phyloP scores from a whole-genome alignment of 2,888 invertebrate genomes.

The Emmelina monodactyla region DNA sequence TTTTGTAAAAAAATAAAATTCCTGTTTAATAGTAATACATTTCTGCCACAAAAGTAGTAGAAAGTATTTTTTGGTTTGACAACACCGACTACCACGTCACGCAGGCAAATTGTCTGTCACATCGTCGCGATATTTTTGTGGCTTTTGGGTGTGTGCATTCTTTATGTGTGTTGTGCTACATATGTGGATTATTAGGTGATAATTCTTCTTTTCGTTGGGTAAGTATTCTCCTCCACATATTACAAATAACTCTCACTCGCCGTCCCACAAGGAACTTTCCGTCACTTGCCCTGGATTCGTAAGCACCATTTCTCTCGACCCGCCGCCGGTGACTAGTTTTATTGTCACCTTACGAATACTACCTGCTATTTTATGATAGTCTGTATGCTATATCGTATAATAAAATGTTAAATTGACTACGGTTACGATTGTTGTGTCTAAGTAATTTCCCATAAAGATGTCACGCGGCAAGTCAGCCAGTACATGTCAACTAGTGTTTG shows the following conservation, averaged over 20 bases:
- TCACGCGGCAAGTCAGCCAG: slow-evolving; percentile 25
- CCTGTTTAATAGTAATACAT: no score
- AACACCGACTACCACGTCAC: slow-evolving; percentile 62
- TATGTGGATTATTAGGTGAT: slow-evolving; percentile 67
- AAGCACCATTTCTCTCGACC: slow-evolving; percentile 27
- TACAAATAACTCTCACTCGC: slow-evolving; percentile 7
- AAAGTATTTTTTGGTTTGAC: no score
- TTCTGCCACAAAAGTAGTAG: no score
- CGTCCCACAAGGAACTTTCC: slow-evolving; percentile 16
- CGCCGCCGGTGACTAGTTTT: slow-evolving; percentile 46
- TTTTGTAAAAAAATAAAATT: no score
- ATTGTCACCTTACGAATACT: slow-evolving; percentile 24
- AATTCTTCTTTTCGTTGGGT: slow-evolving; percentile 55
- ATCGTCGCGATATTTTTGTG: slow-evolving; percentile 66
- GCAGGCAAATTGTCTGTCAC: slow-evolving; percentile 54
- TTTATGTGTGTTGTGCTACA: slow-evolving; percentile 65
- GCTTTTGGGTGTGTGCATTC: slow-evolving; percentile 66
- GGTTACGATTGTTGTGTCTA: no score
- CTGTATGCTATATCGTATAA: slow-evolving; percentile 20
- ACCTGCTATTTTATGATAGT: slow-evolving; percentile 31
- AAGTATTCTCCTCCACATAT: slow-evolving; percentile 24
- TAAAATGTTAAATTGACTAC: slow-evolving; percentile 16
- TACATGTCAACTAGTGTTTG: slow-evolving; percentile 26
- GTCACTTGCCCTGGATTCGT: slow-evolving; percentile 17
- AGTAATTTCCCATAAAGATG: slow-evolving; percentile 28